Base-by-base conservation (phyloP, 2,797 vertebrate genomes). In the Rhinella marina region DNA sequence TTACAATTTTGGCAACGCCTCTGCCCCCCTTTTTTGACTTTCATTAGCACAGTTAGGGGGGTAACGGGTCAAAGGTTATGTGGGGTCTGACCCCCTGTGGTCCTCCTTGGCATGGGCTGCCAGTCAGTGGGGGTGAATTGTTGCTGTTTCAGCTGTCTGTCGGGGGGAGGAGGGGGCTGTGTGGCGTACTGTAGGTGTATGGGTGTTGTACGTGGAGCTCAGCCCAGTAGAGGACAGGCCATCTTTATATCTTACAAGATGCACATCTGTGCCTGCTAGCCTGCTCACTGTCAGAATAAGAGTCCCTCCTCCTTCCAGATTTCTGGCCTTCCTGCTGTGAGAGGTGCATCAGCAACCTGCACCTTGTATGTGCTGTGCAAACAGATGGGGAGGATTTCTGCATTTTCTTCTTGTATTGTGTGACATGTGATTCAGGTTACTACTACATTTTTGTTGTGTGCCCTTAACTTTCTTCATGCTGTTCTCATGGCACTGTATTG, bases 221-320 rank as follows among this genome's bases (percentile, higher is more conserved):
- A 25, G 52, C 7, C 50, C n/a, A 19, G 41, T 1, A 2, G 66
- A 76, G 59, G 59, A 62, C 32, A 16, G 72, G n/a, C 59, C n/a
- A 77, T 77, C 83, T 50, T 27, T 11, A 54, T 72, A 56, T 72
- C 52, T 56, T 72, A 16, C 50, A 32, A 32, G 66, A 83, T 92
- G 94, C 93, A 95, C 88, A 91, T 91, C 93, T 91, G 93, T 93
- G 93, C 94, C 95, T 94, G 91, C 91, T 93, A 92, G 93, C 93
- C 94, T 89, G 92, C 93, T 90, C 90, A 75, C 72, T 97, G 95
- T 97, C 95, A 96, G 93, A 97, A 96, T 97, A 94, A 94, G 87
- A 93, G 92, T 92, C 92, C 76, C 81, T 94, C 95, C 95, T 96
- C 95, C 93, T 95, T 95, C 93, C 93, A 11, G 1, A 32, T 88